phyloP scores from a whole-genome alignment of 2,113 vertebrate genomes.

The Eira barbara region DNA sequence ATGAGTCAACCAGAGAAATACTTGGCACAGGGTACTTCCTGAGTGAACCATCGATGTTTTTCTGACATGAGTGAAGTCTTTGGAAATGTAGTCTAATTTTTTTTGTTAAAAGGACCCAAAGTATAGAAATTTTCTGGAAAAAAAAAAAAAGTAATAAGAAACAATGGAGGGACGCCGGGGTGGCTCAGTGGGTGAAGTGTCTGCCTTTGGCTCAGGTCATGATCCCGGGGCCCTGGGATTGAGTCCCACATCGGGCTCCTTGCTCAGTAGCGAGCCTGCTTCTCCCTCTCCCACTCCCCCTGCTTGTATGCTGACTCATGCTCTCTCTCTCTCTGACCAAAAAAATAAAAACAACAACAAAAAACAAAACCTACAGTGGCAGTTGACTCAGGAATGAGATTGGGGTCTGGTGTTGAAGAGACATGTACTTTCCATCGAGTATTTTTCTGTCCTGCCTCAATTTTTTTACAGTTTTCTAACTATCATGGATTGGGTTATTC shows the following conservation, averaged over 20 bases:
- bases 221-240: too few relatives aligned
- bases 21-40: not conserved
- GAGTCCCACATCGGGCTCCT: too few relatives aligned
- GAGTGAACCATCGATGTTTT: not conserved
- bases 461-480: constrained; percentile 7
- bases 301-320: too few relatives aligned
- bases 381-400: not conserved
- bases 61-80: not conserved
- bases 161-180: not conserved
- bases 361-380: not conserved
- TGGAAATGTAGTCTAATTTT: not conserved
- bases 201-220: too few relatives aligned
- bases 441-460: not conserved
- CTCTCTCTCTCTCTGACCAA: too few relatives aligned
- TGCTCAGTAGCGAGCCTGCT: too few relatives aligned
- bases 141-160: not conserved
- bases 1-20: not conserved
- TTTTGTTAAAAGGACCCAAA: constrained; percentile 6
- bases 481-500: not conserved
- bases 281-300: too few relatives aligned
- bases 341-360: too few relatives aligned
- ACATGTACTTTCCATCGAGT: not conserved
- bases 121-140: not conserved
- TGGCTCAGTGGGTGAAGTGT: too few relatives aligned
- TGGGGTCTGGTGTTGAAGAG: not conserved